These are phyloP conservation scores for Kradibia gibbosae DNA, from an alignment of 1,140 invertebrate genomes.

Conservation along the genomic window DNA sequence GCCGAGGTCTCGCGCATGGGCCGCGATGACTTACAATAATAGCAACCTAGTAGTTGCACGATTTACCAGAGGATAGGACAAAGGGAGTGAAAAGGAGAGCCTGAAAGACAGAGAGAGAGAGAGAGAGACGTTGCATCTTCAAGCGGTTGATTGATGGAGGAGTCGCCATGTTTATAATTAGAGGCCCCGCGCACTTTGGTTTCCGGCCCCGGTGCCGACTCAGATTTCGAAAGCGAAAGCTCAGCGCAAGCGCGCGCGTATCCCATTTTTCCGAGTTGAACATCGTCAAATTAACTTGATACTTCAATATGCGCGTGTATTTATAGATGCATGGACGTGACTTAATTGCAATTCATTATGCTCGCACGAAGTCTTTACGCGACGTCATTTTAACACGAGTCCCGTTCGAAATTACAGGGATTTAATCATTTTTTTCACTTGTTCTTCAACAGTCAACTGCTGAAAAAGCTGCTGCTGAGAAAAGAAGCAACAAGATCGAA, in stretches of 20 bases:
- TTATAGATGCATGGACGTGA: conserved; percentile 32
- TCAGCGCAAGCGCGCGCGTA: not conserved
- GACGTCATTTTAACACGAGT: not conserved
- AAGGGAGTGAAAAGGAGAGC: conserved; percentile 28
- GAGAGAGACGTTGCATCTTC: conserved; percentile 35
- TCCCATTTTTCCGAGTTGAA: conserved; percentile 36
- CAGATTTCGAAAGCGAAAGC: not conserved
- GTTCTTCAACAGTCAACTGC: too few relatives aligned
- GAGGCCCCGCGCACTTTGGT: conserved; percentile 38
- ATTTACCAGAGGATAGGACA: conserved; percentile 9
- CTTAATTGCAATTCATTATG: conserved; percentile 25
- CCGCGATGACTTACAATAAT: conserved; percentile 53
- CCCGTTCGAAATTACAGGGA: not conserved
- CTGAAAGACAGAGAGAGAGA: conserved; percentile 17
- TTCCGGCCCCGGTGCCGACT: conserved; percentile 39
- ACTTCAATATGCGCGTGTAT: conserved; percentile 11
- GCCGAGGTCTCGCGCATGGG: not conserved
- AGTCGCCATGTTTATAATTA: conserved; percentile 52
- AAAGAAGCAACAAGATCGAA: not conserved
- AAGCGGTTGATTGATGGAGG: conserved; percentile 50
- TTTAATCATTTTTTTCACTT: not conserved
- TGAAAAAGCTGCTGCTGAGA: not conserved
- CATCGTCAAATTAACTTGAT: conserved; percentile 41
- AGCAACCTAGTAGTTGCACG: conserved; percentile 36
- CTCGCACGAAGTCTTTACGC: not conserved